Conservation (phyloP, 2,888 invertebrate species). For the Orthonychiurus folsomi region DNA sequence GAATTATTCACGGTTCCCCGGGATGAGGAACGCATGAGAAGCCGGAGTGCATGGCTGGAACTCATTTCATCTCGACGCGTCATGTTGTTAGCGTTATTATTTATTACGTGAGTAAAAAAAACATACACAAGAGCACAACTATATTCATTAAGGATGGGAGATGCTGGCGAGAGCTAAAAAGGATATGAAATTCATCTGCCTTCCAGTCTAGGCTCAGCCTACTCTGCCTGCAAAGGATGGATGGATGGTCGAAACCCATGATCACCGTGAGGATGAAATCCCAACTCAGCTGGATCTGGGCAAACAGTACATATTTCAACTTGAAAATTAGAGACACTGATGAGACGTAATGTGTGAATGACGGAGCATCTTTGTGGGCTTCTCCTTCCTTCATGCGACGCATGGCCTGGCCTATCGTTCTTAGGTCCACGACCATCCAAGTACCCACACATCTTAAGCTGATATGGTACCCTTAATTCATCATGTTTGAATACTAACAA, state of each 20-base stretch:
- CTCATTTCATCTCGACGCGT: no score
- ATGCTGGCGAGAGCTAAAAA: background rate
- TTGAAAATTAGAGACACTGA: background rate
- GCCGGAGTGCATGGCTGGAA: no score
- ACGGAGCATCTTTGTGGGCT: background rate
- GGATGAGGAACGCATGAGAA: no score
- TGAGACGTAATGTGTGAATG: slow-evolving; percentile 1
- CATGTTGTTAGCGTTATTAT: slow-evolving; percentile 1
- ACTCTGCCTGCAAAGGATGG: no score
- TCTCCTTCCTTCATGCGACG: background rate
- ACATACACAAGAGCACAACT: background rate
- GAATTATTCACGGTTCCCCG: background rate
- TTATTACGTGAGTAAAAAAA: background rate
- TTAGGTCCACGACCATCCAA: no score
- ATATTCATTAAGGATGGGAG: background rate
- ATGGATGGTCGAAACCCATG: no score
- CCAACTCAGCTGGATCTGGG: background rate
- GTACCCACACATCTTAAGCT: no score
- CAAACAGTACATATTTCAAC: background rate
- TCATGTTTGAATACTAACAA: no score
- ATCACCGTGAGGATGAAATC: no score
- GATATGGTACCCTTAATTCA: no score
- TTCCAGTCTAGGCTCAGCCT: background rate
- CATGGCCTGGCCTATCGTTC: background rate
- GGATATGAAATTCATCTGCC: background rate